Base-by-base conservation (phyloP, 2,888 invertebrate genomes). In the Mythimna lalbum region DNA sequence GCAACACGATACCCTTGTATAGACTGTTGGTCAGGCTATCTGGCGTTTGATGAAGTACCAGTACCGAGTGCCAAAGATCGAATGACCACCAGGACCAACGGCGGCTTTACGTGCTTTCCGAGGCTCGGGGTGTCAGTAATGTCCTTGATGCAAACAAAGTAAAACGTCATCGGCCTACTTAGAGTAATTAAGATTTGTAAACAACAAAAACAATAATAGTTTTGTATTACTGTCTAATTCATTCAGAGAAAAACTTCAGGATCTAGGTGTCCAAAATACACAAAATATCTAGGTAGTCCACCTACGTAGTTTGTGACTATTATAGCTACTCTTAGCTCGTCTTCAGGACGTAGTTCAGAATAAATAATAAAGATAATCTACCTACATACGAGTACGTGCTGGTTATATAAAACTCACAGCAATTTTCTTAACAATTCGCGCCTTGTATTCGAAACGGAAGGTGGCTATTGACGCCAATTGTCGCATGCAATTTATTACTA, bases 401-500 rank as follows among this genome's bases (percentile, higher is more conserved):
- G 31, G 31, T n/a, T 21, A 33, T 63, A 33, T 43, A 69, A 56
- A 56, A 63, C 21, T 56, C 33, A 36, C 57, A 52, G 67, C 70
- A 80, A 71, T 80, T 66, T 74, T 68, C 70, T 27, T 50, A 59
- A 76, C 71, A 75, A 78, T 78, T 75, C 67, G 55, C 75, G 79
- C 75, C 75, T 78, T 67, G 43, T 63, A 43, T 69, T 27, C 19
- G n/a, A 52, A 79, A 65, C 80, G 78, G 78, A 79, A 65, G 76
- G 39, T 33, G 53, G 49, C 68, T 63, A 76, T 79, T 79, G 71
- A 65, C 55, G 62, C 59, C 78, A 80, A 79, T 79, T 79, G 78
- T 59, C 55, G 76, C 76, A 14, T 80, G 80, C 80, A 79, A 80
- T 79, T 79, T 79, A 79, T 80, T 55, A 66, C 80, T 76, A 53